Evolutionary conservation across 2,113 vertebrate species (phyloP).

Genomic region (Cichladusa arquata): DNA sequence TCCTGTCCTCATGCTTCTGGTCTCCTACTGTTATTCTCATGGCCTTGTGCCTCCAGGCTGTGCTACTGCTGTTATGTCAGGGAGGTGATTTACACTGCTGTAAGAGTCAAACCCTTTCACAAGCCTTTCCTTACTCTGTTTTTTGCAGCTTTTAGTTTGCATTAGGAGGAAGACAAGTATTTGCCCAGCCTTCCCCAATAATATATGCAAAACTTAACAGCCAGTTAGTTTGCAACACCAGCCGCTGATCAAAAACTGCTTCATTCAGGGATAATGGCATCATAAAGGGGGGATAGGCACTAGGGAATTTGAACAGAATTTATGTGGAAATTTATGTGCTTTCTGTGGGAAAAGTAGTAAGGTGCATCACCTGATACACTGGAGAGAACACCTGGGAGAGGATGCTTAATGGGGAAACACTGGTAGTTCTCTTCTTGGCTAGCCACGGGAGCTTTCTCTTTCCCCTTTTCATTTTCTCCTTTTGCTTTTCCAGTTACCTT

Average conservation of each 20-base stretch:
- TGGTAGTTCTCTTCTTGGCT: not conserved
- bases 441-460: not conserved
- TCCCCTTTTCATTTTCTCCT: not conserved
- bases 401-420: not conserved
- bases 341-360: not conserved
- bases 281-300: not conserved
- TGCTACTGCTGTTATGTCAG: not conserved
- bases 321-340: not conserved
- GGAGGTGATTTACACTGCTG: not conserved
- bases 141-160: not conserved
- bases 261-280: not conserved
- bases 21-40: not conserved
- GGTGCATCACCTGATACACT: not conserved
- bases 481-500: not conserved
- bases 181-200: fast-evolving
- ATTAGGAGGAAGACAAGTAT: not conserved
- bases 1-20: not conserved
- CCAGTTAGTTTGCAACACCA: not conserved
- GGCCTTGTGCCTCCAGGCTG: not conserved
- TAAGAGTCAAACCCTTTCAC: not conserved
- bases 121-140: not conserved
- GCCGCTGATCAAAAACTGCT: not conserved
- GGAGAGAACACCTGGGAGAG: not conserved
- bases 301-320: not conserved
- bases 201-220: not conserved